phyloP scores from a whole-genome alignment of 2,888 invertebrate species.

The Seira ritae region DNA sequence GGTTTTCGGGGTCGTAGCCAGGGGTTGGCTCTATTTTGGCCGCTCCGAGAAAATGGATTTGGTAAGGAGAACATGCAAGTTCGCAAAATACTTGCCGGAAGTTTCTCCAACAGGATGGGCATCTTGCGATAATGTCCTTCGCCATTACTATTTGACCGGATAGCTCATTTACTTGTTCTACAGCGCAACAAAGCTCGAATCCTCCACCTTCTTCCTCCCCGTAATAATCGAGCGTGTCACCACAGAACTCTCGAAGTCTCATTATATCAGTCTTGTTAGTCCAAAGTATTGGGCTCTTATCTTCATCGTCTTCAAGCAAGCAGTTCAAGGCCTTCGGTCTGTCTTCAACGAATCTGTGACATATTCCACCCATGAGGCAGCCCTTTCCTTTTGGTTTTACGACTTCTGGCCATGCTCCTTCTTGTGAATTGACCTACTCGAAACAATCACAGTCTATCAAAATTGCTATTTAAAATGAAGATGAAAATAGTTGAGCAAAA shows the following conservation, averaged over 20 bases:
- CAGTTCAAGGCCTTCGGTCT: slow-evolving; percentile 50
- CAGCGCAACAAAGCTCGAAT: slow-evolving; percentile 64
- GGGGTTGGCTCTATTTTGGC: slow-evolving; percentile 41
- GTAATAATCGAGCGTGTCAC: slow-evolving; percentile 58
- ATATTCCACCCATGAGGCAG: slow-evolving; percentile 36
- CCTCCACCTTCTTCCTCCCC: slow-evolving; percentile 42
- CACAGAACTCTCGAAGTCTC: slow-evolving; percentile 54
- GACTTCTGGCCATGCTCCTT: slow-evolving; percentile 56
- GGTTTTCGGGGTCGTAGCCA: slow-evolving; percentile 23
- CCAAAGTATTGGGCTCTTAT: slow-evolving; percentile 12
- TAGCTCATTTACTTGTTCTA: slow-evolving; percentile 65
- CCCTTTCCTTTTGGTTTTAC: slow-evolving; percentile 20
- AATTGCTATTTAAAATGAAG: too few species aligned
- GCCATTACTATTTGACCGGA: slow-evolving; percentile 76
- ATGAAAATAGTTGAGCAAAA: too few species aligned
- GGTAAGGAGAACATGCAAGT: slow-evolving; percentile 87
- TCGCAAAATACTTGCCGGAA: slow-evolving; percentile 86
- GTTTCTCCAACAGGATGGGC: slow-evolving; percentile 88
- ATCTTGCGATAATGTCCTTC: slow-evolving; percentile 84
- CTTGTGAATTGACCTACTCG: slow-evolving; percentile 37
- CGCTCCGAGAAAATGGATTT: slow-evolving; percentile 80
- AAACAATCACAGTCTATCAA: too few species aligned
- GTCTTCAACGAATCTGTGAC: background rate
- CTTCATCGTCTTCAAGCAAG: slow-evolving; percentile 32
- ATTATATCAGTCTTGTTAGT: slow-evolving; percentile 7